These are phyloP conservation scores for Stomatorhinus walkeri DNA, from an alignment of 2,797 vertebrate genomes.

Conservation along the genomic window DNA sequence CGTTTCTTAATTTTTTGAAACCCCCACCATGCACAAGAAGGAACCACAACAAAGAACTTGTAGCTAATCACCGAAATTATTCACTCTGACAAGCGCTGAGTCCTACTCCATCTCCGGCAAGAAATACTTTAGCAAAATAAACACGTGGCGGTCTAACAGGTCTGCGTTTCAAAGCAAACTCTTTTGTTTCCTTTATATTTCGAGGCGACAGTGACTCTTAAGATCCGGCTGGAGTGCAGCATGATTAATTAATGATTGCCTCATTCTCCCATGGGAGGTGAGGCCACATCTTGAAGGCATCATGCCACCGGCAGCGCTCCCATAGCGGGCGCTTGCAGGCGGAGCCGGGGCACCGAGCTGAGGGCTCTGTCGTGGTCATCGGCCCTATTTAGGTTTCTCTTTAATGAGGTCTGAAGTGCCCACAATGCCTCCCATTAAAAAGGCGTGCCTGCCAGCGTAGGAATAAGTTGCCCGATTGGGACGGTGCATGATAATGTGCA, in stretches of 20 bases:
- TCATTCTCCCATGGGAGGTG: neutral
- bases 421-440: neutral
- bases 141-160: neutral
- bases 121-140: conserved; percentile 14
- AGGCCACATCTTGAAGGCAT: conserved; percentile 13
- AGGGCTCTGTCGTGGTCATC: neutral
- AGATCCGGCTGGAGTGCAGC: neutral
- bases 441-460: neutral
- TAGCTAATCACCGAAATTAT: conserved; percentile 13
- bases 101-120: neutral
- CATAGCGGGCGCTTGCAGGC: neutral
- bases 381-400: neutral
- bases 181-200: neutral
- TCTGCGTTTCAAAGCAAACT: conserved; percentile 1
- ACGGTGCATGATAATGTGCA: neutral
- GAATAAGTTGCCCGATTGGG: neutral
- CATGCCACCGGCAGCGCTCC: neutral
- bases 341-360: neutral
- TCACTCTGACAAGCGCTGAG: conserved; percentile 1
- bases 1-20: neutral
- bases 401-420: neutral
- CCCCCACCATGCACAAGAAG: neutral
- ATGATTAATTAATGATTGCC: conserved; percentile 13
- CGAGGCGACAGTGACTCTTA: neutral
- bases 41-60: conserved; percentile 15